These are phyloP conservation scores for Steinernema scapterisci DNA, from an alignment of 2,888 invertebrate genomes.

Conservation along the genomic window DNA sequence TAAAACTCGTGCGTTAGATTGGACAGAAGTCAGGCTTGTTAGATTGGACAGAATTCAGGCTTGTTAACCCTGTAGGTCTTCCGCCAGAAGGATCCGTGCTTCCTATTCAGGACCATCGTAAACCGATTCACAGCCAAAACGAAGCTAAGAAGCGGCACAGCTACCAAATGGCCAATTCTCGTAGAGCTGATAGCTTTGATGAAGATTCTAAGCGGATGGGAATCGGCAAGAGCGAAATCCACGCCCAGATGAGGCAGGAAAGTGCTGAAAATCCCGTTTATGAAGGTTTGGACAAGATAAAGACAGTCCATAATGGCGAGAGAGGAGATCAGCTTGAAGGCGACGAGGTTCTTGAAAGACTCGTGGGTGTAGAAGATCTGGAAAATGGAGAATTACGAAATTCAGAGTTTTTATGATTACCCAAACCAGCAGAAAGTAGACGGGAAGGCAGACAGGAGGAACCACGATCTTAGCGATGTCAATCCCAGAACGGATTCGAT, in stretches of 20 bases:
- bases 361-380: neutral
- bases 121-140: neutral
- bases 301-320: neutral
- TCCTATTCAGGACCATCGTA: neutral
- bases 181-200: neutral
- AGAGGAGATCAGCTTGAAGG: neutral
- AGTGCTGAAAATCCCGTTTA: neutral
- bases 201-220: too few species aligned
- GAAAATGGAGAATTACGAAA: neutral
- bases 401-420: neutral
- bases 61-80: too few species aligned
- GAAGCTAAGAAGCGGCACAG: neutral
- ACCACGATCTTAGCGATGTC: neutral
- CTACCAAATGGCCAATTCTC: neutral
- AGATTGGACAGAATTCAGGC: too few species aligned
- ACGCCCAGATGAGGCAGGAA: neutral
- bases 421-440: neutral
- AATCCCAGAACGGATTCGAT: too few species aligned
- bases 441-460: neutral
- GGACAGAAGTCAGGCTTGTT: too few species aligned
- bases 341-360: neutral
- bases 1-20: too few species aligned
- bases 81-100: neutral
- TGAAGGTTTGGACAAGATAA: neutral
- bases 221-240: too few species aligned